A percentile compares a stretch with the other conserved stretches of the same genome.
These are phyloP conservation scores for Cephalophus harveyi DNA, from an alignment of 2,113 vertebrate species.

Conservation along the genomic window DNA sequence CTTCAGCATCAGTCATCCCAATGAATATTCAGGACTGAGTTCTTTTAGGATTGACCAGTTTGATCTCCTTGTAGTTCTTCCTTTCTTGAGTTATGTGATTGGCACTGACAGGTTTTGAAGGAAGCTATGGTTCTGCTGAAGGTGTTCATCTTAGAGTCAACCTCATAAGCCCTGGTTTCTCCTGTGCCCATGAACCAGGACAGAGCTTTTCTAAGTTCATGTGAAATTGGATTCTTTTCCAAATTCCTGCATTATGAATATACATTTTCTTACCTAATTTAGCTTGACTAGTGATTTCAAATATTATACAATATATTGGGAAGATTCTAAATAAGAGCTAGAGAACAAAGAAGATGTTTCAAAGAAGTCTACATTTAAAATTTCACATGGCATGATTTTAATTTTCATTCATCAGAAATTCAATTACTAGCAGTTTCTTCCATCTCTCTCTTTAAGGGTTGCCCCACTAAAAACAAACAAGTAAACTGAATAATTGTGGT, in stretches of 20 bases:
- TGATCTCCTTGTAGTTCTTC: not conserved
- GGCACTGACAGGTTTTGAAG: not conserved
- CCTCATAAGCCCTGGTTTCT: not conserved
- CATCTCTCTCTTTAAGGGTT: not conserved
- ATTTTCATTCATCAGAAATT: not conserved
- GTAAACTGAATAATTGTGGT: not conserved
- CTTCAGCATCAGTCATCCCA: not conserved
- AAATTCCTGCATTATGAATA: not conserved
- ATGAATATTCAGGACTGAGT: not conserved
- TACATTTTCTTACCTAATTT: not conserved
- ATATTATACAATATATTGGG: not conserved
- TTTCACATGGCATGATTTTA: not conserved
- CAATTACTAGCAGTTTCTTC: not conserved
- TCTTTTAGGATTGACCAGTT: rapidly evolving
- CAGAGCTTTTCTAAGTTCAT: not conserved
- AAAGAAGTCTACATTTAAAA: not conserved
- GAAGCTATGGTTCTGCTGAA: not conserved
- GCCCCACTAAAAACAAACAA: not conserved
- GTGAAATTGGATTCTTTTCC: not conserved
- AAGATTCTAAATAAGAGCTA: not conserved
- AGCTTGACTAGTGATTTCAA: not conserved
- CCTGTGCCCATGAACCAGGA: not conserved
- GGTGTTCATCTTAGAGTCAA: not conserved
- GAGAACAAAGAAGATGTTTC: not conserved
- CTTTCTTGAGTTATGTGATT: not conserved